A percentile compares a stretch with the other conserved stretches of the same genome.
Conservation (phyloP, 2,113 vertebrate species). For the Archilochus colubris region DNA sequence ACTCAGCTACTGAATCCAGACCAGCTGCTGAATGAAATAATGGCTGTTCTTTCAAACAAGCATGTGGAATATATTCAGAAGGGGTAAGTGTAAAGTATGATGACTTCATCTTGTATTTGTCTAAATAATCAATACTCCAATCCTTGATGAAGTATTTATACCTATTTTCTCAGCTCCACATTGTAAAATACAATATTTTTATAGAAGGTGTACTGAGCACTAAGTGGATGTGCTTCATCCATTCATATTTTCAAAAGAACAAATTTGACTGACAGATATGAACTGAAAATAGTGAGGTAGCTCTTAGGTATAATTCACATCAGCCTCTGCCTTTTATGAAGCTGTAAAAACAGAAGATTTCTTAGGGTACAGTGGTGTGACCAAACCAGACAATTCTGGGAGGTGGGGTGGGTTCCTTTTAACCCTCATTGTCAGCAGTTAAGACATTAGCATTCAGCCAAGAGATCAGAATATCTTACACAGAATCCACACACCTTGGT, state of each 20-base stretch:
- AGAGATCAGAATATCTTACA: background rate
- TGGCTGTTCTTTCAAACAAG: constrained; percentile 84
- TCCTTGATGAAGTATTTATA: background rate
- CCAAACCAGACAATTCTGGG: background rate
- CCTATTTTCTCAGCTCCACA: background rate
- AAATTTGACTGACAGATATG: background rate
- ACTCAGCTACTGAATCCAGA: constrained; percentile 88
- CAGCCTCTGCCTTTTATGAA: background rate
- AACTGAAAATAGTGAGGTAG: background rate
- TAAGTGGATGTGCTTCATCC: background rate
- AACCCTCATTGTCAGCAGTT: background rate
- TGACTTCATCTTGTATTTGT: background rate
- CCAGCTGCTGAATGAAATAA: constrained; percentile 87
- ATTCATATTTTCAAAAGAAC: too few relatives aligned
- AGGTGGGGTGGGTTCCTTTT: background rate
- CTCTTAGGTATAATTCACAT: background rate
- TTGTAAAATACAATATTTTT: background rate
- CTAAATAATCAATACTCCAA: background rate
- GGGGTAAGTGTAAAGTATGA: constrained; percentile 79
- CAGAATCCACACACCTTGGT: background rate
- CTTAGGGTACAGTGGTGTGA: background rate
- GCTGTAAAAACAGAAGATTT: background rate
- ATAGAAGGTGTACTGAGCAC: background rate
- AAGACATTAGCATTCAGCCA: background rate
- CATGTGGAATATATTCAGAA: constrained; percentile 90